Evolutionary conservation across 2,113 vertebrate species (phyloP), one percentile per base, ranked within the genome.

Genomic region (Lipotes vexillifer): DNA sequence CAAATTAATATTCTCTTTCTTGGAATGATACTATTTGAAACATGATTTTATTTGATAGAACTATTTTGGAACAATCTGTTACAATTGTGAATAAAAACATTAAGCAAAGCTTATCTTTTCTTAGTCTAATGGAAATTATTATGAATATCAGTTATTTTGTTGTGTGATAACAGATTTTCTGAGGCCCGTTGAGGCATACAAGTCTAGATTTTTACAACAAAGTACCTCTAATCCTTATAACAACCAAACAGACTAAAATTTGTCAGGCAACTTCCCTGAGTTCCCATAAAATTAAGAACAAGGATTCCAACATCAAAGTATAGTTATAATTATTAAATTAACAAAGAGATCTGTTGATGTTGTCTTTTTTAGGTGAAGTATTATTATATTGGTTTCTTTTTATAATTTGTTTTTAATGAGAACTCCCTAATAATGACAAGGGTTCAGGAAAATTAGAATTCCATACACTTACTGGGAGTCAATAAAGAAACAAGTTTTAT

Each of bases 401-500:
- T 91, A 52, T 52, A 41, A 12, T 77, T 96, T 11, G 21, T 59
- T 72, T 80, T 93, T 84, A 80, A 81, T 78, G 27, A 74, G 8
- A 81, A 82, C 11, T 4, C 86, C 25, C 46, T 57, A 94, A 61
- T 81, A 61, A 81, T 82, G 15, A 14, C 38, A 41, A 91, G 31
- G 33, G 17, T 93, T 1, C 29, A 68, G 33, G 68, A 18, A 84
- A 96, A 80, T 88, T 23, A 8, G 15, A 93, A 88, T 84, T 84
- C 41, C 17, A 69, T 46, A 75, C 2, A 78, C 31, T 94, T 90
- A 41, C 23, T 69, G 27, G 3, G 41, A 55, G 13, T 85, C 66
- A 95, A 63, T 33, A 81, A 74, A 52, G 74, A 92, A 97, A 92
- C 14, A 36, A 57, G 18, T 94, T 92, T 94, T 77, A 88, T 97